Evolutionary conservation across 2,888 invertebrate species (phyloP), one percentile per base, ranked within the genome.

Genomic region (Chirona hameri): DNA sequence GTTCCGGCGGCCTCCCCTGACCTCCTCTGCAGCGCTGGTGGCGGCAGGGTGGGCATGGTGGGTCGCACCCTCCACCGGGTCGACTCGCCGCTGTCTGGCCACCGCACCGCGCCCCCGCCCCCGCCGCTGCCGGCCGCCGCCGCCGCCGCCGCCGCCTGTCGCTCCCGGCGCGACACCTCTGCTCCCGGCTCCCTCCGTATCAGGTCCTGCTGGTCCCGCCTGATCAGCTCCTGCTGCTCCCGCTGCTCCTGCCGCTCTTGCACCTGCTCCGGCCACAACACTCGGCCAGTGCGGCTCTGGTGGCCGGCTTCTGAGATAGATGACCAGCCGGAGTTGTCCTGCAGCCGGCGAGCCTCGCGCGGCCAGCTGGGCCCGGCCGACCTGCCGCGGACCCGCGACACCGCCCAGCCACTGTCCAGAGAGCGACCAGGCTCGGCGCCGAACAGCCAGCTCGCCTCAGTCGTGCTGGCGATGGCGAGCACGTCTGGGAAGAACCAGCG

Each of bases 31-130:
- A 1, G 21, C 4, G n/a, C 18, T 21, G 39, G 9, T 21, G 31
- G 76, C 39, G 76, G 39, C 39, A 76, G n/a, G 24, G 76, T 76
- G 15, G 76, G 76, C 76, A 76, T 76, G 76, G 76, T 76, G 39
- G 76, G 76, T 39, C 76, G 31, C 76, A 76, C 76, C 39, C 29
- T 31, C 76, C 76, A 76, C 21, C 76, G 76, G 21, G 76, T 39
- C 39, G 76, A 76, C 39, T 39, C 76, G 39, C 15, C 9, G 39
- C 18, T 21, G 21, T 76, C 76, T 21, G 76, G 76, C 76, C 76
- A 76, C 39, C 76, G 39, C 21, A 76, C 39, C 31, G 21, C 10
- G 21, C 39, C 21, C 29, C 0, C 69, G 9, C 15, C 29, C 9
- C 48, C 48, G 48, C n/a, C n/a, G n/a, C n/a, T n/a, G n/a, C n/a